Conservation (phyloP, 1,140 invertebrate species). For the Stegodyphus mimosarum region DNA sequence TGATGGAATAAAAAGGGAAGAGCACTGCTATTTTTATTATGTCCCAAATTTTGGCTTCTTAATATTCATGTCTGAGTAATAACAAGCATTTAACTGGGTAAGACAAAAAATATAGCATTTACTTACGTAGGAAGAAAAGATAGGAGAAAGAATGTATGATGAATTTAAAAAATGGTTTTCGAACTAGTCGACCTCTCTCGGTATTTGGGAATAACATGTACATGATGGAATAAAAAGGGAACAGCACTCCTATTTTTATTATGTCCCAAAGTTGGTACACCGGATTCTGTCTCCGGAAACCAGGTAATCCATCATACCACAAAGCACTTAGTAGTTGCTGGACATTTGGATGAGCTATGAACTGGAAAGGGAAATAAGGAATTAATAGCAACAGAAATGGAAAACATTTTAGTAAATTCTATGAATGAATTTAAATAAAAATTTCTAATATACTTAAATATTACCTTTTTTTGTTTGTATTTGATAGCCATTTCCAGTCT, state of each 20-base stretch:
- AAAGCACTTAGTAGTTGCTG: slow-evolving; percentile 96
- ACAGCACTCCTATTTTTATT: slow-evolving; percentile 89
- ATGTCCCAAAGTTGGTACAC: slow-evolving; percentile 91
- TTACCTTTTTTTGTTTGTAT: slow-evolving; percentile 96
- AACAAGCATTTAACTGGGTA: too few species aligned
- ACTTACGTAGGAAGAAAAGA: slow-evolving; percentile 91
- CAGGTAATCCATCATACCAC: slow-evolving; percentile 96
- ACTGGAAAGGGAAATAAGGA: slow-evolving; percentile 75
- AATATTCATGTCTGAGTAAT: too few species aligned
- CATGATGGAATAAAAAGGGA: slow-evolving; percentile 91
- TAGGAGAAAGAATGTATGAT: slow-evolving; percentile 98
- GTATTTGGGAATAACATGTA: slow-evolving; percentile 94
- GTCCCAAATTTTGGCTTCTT: slow-evolving; percentile 76
- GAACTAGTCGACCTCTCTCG: slow-evolving; percentile 86
- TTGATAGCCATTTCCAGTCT: slow-evolving; percentile 96
- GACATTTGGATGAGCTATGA: slow-evolving; percentile 98
- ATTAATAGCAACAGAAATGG: background rate
- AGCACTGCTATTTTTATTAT: slow-evolving; percentile 92
- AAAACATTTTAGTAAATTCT: background rate
- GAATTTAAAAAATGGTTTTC: slow-evolving; percentile 99
- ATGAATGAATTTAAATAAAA: background rate
- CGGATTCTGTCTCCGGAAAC: slow-evolving; percentile 95
- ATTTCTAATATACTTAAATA: background rate
- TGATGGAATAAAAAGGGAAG: slow-evolving; percentile 92
- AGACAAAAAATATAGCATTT: background rate